Percentiles rank a stretch among this genome's conserved stretches.
Conservation (phyloP, 1,140 invertebrate genomes). For the Dysdera silvatica region DNA sequence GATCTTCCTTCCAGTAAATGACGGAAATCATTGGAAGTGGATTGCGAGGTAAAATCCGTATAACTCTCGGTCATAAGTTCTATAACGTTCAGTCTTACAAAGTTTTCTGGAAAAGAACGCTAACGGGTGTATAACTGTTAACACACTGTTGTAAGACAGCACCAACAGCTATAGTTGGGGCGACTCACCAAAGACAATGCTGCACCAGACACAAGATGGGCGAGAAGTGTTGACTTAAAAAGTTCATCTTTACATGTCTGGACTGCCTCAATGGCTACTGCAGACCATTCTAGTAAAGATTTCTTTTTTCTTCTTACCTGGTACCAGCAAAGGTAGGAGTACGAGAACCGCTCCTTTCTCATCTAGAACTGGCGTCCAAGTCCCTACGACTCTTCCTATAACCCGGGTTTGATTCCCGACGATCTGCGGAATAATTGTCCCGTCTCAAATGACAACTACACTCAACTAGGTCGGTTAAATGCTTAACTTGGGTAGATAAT, state of each 20-base stretch:
- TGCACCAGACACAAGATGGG: slow-evolving; percentile 31
- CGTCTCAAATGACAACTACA: too few species aligned
- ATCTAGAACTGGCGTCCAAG: too few species aligned
- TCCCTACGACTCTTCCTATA: too few species aligned
- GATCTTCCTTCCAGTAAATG: slow-evolving; percentile 37
- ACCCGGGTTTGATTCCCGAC: too few species aligned
- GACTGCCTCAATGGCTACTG: neutral
- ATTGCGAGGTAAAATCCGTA: slow-evolving; percentile 35
- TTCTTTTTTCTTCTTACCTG: neutral
- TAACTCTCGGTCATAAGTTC: slow-evolving; percentile 34
- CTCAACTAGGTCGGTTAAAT: too few species aligned
- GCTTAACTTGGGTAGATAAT: too few species aligned
- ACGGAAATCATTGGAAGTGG: slow-evolving; percentile 35
- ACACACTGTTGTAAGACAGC: slow-evolving; percentile 20
- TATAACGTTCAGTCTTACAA: slow-evolving; percentile 20
- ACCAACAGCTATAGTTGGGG: slow-evolving; percentile 16
- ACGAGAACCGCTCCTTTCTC: too few species aligned
- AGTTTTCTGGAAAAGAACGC: slow-evolving; percentile 30
- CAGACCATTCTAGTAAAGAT: neutral
- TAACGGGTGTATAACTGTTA: slow-evolving; percentile 5
- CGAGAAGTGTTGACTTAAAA: slow-evolving; percentile 1
- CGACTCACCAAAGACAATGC: slow-evolving; percentile 21
- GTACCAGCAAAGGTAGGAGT: too few species aligned
- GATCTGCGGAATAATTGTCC: too few species aligned
- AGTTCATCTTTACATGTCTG: neutral